Conservation (phyloP, 2,113 vertebrate species). For the Setophaga kirtlandii region DNA sequence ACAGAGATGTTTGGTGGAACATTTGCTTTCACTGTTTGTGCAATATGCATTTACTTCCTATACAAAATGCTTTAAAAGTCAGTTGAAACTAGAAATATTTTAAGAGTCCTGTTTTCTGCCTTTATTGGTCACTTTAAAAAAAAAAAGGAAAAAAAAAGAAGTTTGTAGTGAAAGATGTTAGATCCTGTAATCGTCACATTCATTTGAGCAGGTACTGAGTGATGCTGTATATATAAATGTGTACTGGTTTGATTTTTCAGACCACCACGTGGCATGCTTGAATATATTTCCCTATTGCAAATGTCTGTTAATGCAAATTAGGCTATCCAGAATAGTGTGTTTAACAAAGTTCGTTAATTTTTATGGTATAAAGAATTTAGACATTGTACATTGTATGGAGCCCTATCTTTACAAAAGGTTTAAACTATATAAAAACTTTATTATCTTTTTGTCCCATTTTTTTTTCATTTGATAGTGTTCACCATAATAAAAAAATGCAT, state of each 20-base stretch:
- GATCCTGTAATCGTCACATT: slow-evolving; percentile 90
- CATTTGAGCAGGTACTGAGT: slow-evolving; percentile 99
- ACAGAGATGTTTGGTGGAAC: slow-evolving; percentile 85
- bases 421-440: slow-evolving; percentile 80
- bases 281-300: slow-evolving; percentile 82
- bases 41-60: slow-evolving; percentile 93
- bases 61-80: slow-evolving; percentile 90
- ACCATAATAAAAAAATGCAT: slow-evolving; percentile 82
- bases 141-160: slow-evolving; percentile 20
- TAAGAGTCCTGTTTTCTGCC: slow-evolving; percentile 78
- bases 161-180: slow-evolving; percentile 87
- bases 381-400: slow-evolving; percentile 79
- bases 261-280: slow-evolving; percentile 93
- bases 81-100: slow-evolving; percentile 82
- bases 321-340: slow-evolving; percentile 90
- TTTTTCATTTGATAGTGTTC: slow-evolving; percentile 80
- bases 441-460: slow-evolving; percentile 75
- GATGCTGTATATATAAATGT: slow-evolving; percentile 88
- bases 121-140: slow-evolving; percentile 82
- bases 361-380: slow-evolving; percentile 82
- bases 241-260: slow-evolving; percentile 89
- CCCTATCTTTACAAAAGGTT: slow-evolving; percentile 76
- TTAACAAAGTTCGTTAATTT: slow-evolving; percentile 81
- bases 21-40: slow-evolving; percentile 96
- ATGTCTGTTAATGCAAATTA: slow-evolving; percentile 92